A percentile compares a stretch with the other conserved stretches of the same genome.
Evolutionary conservation across 2,797 vertebrate genomes (phyloP).

Genomic region (Lithobates sylvaticus): DNA sequence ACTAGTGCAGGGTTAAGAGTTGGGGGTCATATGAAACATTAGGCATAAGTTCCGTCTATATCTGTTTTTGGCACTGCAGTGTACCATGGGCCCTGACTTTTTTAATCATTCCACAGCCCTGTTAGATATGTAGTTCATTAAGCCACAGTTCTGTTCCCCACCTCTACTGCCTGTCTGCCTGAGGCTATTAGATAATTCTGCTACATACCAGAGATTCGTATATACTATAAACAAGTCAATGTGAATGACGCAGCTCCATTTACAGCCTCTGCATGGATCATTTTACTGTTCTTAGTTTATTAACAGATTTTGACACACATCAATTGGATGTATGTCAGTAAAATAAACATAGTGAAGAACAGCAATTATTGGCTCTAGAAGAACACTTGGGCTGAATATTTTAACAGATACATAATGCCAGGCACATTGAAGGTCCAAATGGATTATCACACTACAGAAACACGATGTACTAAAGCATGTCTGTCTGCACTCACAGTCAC

Average conservation of each 20-base stretch:
- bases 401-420: conserved; percentile 17
- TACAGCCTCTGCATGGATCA: conserved; percentile 31
- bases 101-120: background rate
- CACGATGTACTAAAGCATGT: conserved; percentile 18
- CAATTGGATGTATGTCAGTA: conserved; percentile 4
- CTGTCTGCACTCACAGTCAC: conserved; percentile 22
- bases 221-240: conserved; percentile 37
- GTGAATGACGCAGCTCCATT: conserved; percentile 11
- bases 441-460: conserved; percentile 23
- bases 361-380: background rate
- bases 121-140: background rate
- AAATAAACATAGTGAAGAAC: conserved; percentile 24
- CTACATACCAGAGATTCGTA: conserved; percentile 43
- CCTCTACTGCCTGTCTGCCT: conserved; percentile 9
- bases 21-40: background rate
- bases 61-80: background rate
- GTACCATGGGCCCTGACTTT: background rate
- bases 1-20: background rate
- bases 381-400: background rate
- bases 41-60: background rate
- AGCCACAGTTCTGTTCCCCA: background rate
- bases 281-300: conserved; percentile 17
- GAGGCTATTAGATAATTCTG: conserved; percentile 22
- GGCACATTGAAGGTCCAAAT: conserved; percentile 19
- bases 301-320: conserved; percentile 28